Evolutionary conservation across 2,888 invertebrate genomes (phyloP).

Genomic region (Ligdia adustata): DNA sequence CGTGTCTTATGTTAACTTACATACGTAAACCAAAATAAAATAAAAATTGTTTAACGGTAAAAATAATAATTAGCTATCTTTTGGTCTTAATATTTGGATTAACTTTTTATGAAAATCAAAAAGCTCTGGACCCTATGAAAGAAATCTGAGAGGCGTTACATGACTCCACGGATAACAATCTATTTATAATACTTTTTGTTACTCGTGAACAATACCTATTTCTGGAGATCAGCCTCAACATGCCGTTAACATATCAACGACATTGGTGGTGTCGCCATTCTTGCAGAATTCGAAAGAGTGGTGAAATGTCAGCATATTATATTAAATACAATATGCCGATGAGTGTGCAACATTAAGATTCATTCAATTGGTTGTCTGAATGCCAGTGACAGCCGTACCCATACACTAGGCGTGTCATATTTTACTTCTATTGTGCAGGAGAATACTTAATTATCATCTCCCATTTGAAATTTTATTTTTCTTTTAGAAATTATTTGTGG

Average conservation of each 20-base stretch:
- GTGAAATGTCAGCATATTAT: constrained; percentile 39
- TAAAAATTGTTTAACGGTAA: too few species aligned
- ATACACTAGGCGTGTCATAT: constrained; percentile 13
- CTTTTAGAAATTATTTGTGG: too few species aligned
- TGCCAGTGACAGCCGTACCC: constrained; percentile 13
- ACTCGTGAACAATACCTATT: constrained; percentile 20
- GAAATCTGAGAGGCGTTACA: too few species aligned
- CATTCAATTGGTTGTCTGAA: constrained; percentile 26
- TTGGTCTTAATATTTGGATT: too few species aligned
- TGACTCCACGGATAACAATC: too few species aligned
- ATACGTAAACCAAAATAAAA: too few species aligned
- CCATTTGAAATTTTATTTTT: too few species aligned
- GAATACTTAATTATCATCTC: too few species aligned
- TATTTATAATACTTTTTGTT: constrained; percentile 1
- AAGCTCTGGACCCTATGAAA: too few species aligned
- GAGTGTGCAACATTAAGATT: constrained; percentile 29
- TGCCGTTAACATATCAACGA: constrained; percentile 33
- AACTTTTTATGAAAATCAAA: too few species aligned
- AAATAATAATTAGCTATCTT: too few species aligned
- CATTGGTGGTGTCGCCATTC: constrained; percentile 38
- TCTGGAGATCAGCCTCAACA: constrained; percentile 19
- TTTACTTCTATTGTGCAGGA: constrained; percentile 9
- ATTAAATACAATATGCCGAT: constrained; percentile 35
- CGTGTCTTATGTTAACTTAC: too few species aligned
- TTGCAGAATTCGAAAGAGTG: constrained; percentile 38